Evolutionary conservation across 2,113 vertebrate genomes (phyloP), one percentile per base, ranked within the genome.

Genomic region (Rhinoptilus africanus): DNA sequence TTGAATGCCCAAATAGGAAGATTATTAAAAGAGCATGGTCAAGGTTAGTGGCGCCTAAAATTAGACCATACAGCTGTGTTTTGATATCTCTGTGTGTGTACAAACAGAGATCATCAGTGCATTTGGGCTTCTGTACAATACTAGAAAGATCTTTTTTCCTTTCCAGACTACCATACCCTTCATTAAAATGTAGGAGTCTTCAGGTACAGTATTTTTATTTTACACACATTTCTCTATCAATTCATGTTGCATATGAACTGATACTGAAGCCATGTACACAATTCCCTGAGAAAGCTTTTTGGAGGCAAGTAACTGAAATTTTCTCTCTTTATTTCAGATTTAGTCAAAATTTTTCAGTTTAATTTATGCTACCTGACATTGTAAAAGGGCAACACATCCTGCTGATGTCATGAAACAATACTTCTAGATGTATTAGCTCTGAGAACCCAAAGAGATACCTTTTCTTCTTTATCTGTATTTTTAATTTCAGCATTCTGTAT

Each of bases 1-100:
- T n/a, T 91, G 50, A 81, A 75, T 78, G 76, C 16, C 8, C 37
- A 75, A 73, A 82, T 28, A 69, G 32, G 10, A 78, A 53, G 51
- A 77, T 85, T 95, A 93, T 88, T 86, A 85, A 93, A 84, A 93
- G 59, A 67, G 4, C 41, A 64, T 35, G 69, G 51, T 82, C 83
- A 94, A 85, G 92, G 94, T 86, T 62, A 92, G 45, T 10, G 32
- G 37, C 35, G 45, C 37, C 91, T 95, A 96, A 94, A 97, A 93
- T 95, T 93, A 93, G 89, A 91, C 26, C 23, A 82, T 74, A 45
- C 91, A 95, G 89, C 91, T 96, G 92, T 93, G 76, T 93, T 97
- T 95, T 94, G 56, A 19, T 64, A 94, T 88, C 10, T 3, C 11
- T 35, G 3, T 37, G 27, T 56, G 35, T 67, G 28, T 51, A 54